Base-by-base conservation (phyloP, 2,113 vertebrate species). In the Bos indicus region DNA sequence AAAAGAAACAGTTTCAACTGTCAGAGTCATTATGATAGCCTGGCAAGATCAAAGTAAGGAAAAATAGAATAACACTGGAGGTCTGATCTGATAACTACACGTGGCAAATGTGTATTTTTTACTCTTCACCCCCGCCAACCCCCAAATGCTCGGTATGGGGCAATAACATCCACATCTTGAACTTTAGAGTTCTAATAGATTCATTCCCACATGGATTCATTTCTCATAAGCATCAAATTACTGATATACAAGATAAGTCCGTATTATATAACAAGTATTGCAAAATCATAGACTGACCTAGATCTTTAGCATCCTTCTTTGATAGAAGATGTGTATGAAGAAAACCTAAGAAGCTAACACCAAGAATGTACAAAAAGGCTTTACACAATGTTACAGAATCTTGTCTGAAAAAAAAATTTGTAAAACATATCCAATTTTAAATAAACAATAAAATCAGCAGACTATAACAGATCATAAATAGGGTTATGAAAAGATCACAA, bases 391-490 rank as follows among this genome's bases (percentile, higher is more conserved):
- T 96, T 98, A 99, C 98, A 98, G 93, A 98, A 98, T 93, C 62
- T 95, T 96, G 78, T 98, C 60, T 95, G 54, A 16, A 92, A 98
- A 98, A 98, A 98, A 98, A 98, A 98, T 91, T 95, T 96, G 94
- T 97, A 98, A 98, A 98, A 98, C 94, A 98, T 95, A 98, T 94
- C 98, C 98, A 98, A 97, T 97, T 98, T 99, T 98, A 99, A 98
- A 99, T 98, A 98, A 98, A 98, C 98, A 98, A 94, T 97, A 97
- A 98, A 99, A 98, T 98, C 98, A 98, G 98, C 95, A 96, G 98
- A 95, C 98, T 98, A 97, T 92, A 98, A 98, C 96, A 98, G 96
- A 97, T 98, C 98, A 99, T 99, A 99, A 99, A 98, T 98, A 98
- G 98, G 98, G 94, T 98, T 98, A 98, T 97, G 98, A 98, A 98